Evolutionary conservation across 2,113 vertebrate species (phyloP).

Genomic region (Apus apus): DNA sequence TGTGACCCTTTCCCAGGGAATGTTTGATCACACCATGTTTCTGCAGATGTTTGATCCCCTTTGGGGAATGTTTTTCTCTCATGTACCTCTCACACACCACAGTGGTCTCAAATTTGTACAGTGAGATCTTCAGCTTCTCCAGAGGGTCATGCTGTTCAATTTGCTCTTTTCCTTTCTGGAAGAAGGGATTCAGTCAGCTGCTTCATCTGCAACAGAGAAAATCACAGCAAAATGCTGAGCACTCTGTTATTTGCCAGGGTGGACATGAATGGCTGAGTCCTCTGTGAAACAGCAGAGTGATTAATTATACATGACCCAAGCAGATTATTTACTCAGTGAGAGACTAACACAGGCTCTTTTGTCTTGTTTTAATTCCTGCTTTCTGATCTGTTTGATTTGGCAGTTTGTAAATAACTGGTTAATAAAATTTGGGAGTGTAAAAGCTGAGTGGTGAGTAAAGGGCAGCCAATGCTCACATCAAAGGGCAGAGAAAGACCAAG

Average conservation of each 20-base stretch:
- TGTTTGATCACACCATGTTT: fast-evolving
- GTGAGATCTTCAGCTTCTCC: neutral
- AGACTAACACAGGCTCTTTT: conserved; percentile 29
- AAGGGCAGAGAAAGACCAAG: neutral
- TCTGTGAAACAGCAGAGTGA: conserved; percentile 46
- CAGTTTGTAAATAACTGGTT: conserved; percentile 65
- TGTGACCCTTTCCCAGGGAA: neutral
- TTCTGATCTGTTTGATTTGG: conserved; percentile 58
- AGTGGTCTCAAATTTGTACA: neutral
- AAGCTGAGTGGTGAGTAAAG: conserved; percentile 8
- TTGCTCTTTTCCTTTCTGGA: neutral
- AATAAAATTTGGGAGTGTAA: conserved; percentile 63
- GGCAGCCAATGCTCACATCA: conserved; percentile 19
- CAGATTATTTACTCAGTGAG: conserved; percentile 69
- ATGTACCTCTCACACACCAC: neutral
- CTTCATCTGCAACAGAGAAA: neutral
- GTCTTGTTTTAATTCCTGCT: conserved; percentile 40
- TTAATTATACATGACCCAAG: conserved; percentile 61
- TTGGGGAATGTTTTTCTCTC: neutral
- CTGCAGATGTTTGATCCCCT: neutral
- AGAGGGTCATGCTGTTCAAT: neutral
- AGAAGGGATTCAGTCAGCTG: neutral
- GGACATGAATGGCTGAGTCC: neutral
- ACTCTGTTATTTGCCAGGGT: neutral
- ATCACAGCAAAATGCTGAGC: neutral